Evolutionary conservation across 2,888 invertebrate species (phyloP), one percentile per base, ranked within the genome.

Genomic region (Octonoba sinensis): DNA sequence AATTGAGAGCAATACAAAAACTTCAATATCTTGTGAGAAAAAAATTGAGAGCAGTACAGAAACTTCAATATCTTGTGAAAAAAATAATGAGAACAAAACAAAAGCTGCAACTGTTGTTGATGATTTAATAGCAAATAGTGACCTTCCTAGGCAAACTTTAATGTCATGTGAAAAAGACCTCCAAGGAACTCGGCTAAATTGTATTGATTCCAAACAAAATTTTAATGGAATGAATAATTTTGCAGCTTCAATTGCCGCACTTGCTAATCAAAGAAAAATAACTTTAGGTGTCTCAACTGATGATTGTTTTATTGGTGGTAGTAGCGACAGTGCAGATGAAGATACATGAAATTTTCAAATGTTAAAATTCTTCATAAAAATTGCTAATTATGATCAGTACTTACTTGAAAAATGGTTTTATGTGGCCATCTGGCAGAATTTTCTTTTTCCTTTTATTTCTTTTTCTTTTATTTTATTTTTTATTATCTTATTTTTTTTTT

Each of bases 231-330:
- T 36, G 36, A 36, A 11, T 36, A 27, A 69, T 20, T 82, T 82
- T 82, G 74, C 81, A 27, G 57, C 74, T 36, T 64, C 81, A 3
- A 82, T 82, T 57, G 81, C 81, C 20, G 69, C 65, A 27, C 18
- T 70, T 13, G 81, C 81, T 22, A 57, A 64, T 49, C 59, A 70
- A 44, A 54, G 74, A 3, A 62, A 74, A 27, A 44, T 59, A 44
- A 47, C 24, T n/a, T 46, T 82, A 27, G 75, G 75, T 49, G 22
- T 82, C 13, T 49, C 59, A 18, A 36, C 54, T 46, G 74, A 82
- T 24, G 60, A 59, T 46, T 82, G 56, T 46, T 54, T 75, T 18
- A 44, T 64, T 57, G 18, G 46, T 51, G 65, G 56, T 56, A 18
- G 36, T 59, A 44, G 20, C 24, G n/a, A 27, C 47, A 57, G 16